Evolutionary conservation across 2,888 invertebrate genomes (phyloP).

Genomic region (Cabera pusaria): DNA sequence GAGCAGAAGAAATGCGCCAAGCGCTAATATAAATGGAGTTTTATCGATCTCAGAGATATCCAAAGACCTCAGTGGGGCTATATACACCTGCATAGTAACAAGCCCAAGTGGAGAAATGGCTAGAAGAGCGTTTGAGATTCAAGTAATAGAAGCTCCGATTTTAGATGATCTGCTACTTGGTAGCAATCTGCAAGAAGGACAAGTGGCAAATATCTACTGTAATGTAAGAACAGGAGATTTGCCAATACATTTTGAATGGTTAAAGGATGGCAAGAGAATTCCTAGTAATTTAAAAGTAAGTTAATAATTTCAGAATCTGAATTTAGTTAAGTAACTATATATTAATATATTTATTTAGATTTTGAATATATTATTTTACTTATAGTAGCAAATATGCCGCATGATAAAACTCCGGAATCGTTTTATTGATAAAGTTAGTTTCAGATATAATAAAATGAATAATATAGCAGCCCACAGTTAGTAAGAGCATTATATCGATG

Average conservation of each 20-base stretch:
- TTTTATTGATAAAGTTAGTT: too few relatives aligned
- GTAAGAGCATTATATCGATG: too few relatives aligned
- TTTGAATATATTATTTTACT: too few relatives aligned
- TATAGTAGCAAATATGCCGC: too few relatives aligned
- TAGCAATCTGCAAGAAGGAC: constrained; percentile 90
- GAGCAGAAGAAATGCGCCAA: constrained; percentile 52
- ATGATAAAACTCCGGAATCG: too few relatives aligned
- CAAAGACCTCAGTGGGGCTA: constrained; percentile 87
- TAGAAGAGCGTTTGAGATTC: constrained; percentile 84
- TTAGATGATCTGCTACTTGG: constrained; percentile 92
- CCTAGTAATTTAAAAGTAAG: constrained; percentile 85
- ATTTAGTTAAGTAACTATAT: too few relatives aligned
- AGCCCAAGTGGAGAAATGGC: constrained; percentile 87
- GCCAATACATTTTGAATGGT: constrained; percentile 88
- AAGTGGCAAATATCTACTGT: constrained; percentile 92
- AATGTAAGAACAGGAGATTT: constrained; percentile 88
- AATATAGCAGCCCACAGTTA: too few relatives aligned
- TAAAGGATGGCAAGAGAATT: constrained; percentile 86
- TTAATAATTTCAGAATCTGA: too few relatives aligned
- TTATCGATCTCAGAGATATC: constrained; percentile 84
- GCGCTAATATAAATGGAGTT: constrained; percentile 79
- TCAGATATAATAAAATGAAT: too few relatives aligned
- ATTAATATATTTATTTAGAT: too few relatives aligned
- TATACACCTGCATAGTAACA: constrained; percentile 90
- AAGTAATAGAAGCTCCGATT: constrained; percentile 89